Percentiles rank a stretch among this genome's conserved stretches.
phyloP scores from a whole-genome alignment of 2,113 vertebrate genomes.

The Gasterosteus aculeatus region DNA sequence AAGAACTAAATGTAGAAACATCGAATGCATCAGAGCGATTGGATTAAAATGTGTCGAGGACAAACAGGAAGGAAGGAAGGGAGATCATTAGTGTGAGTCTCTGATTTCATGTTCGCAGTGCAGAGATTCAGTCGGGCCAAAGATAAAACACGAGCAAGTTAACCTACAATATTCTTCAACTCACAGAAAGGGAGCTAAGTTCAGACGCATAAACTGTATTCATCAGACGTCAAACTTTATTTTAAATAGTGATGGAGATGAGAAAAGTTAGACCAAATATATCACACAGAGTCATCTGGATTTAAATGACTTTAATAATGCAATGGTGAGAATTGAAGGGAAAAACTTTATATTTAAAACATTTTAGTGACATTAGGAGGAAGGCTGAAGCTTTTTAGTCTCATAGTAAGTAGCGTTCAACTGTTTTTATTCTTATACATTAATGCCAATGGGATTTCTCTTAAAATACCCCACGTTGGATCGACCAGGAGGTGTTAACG shows the following conservation, averaged over 20 bases:
- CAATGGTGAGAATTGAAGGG: no score
- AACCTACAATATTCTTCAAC: constrained; percentile 9
- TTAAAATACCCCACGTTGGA: not conserved
- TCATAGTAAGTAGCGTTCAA: not conserved
- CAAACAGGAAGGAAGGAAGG: constrained; percentile 7
- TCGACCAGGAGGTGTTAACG: not conserved
- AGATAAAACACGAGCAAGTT: not conserved
- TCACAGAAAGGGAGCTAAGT: not conserved
- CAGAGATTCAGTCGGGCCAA: constrained; percentile 4
- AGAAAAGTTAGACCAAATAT: no score
- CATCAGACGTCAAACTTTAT: no score
- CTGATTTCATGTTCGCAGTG: constrained; percentile 52
- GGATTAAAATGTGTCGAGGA: not conserved
- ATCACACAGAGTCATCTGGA: no score
- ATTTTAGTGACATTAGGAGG: not conserved
- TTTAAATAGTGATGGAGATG: no score
- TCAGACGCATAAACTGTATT: no score
- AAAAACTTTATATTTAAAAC: no score
- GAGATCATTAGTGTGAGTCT: constrained; percentile 2
- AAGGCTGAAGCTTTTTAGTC: not conserved
- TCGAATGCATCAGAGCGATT: not conserved
- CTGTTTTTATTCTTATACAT: not conserved
- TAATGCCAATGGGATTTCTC: not conserved
- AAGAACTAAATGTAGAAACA: not conserved
- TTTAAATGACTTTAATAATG: no score